These are phyloP conservation scores for Pogonus chalceus DNA, from an alignment of 1,140 invertebrate species.

Conservation along the genomic window DNA sequence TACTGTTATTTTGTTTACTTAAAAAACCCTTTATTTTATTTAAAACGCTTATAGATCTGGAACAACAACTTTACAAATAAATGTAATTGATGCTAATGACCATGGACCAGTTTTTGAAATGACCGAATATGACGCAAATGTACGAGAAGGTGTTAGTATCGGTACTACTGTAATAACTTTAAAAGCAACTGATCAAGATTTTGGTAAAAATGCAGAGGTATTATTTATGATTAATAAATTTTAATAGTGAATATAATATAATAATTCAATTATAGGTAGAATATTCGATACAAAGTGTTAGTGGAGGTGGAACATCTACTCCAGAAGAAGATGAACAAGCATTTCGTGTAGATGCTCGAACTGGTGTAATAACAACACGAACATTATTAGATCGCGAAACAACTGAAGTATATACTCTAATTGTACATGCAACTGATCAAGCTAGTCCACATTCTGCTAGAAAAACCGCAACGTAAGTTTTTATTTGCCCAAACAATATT, in stretches of 20 bases:
- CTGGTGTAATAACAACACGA: conserved; percentile 76
- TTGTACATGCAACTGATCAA: conserved; percentile 75
- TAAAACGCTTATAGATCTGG: conserved; percentile 59
- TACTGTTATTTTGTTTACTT: too few species aligned
- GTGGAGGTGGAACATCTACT: conserved; percentile 36
- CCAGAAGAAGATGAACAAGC: conserved; percentile 45
- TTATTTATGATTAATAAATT: not conserved
- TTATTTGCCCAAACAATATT: too few species aligned
- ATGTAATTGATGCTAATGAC: conserved; percentile 89
- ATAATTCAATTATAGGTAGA: conserved; percentile 46
- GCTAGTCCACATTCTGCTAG: conserved; percentile 59
- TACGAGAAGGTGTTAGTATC: conserved; percentile 76
- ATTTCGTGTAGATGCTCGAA: conserved; percentile 70
- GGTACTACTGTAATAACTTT: conserved; percentile 83
- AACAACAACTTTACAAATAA: conserved; percentile 80
- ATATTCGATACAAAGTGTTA: conserved; percentile 62
- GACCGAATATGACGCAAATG: conserved; percentile 73
- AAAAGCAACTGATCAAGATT: conserved; percentile 85
- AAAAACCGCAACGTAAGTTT: conserved; percentile 53
- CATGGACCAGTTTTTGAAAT: conserved; percentile 85
- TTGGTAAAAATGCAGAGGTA: conserved; percentile 75
- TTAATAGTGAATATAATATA: not conserved
- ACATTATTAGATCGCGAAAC: conserved; percentile 79
- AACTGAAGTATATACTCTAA: conserved; percentile 74
- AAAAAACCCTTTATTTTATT: too few species aligned